Evolutionary conservation across 2,797 vertebrate genomes (phyloP).

Genomic region (Gila robusta): DNA sequence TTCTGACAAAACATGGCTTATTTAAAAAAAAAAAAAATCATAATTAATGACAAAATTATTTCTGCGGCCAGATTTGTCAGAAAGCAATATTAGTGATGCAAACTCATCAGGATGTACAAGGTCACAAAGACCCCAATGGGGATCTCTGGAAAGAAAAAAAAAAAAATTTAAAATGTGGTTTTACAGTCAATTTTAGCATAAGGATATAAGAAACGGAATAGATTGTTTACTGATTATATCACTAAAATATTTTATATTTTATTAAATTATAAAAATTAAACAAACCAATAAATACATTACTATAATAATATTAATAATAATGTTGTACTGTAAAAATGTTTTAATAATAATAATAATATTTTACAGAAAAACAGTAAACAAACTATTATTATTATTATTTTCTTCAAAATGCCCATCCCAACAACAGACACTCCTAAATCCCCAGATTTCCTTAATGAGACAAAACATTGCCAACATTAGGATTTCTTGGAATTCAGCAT

Average conservation of each 20-base stretch:
- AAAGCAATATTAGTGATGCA: neutral
- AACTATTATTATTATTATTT: neutral
- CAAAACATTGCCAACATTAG: constrained; percentile 5
- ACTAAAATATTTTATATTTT: neutral
- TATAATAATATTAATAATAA: no score
- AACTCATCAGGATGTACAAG: neutral
- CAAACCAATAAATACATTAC: neutral
- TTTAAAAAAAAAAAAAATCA: no score
- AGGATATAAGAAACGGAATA: neutral
- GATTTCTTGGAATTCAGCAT: neutral
- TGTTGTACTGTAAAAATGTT: no score
- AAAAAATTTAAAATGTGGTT: no score
- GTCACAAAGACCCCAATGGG: no score
- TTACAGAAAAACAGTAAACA: no score
- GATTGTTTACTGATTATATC: neutral
- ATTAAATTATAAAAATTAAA: neutral
- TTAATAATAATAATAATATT: no score
- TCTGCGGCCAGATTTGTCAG: neutral
- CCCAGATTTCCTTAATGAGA: neutral
- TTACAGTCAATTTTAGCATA: neutral
- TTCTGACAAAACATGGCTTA: neutral
- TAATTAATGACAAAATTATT: neutral
- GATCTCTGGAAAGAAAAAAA: no score
- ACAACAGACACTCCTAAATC: neutral
- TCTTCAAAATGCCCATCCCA: neutral